Base-by-base conservation (phyloP, 2,113 vertebrate species). In the Patagioenas fasciata region DNA sequence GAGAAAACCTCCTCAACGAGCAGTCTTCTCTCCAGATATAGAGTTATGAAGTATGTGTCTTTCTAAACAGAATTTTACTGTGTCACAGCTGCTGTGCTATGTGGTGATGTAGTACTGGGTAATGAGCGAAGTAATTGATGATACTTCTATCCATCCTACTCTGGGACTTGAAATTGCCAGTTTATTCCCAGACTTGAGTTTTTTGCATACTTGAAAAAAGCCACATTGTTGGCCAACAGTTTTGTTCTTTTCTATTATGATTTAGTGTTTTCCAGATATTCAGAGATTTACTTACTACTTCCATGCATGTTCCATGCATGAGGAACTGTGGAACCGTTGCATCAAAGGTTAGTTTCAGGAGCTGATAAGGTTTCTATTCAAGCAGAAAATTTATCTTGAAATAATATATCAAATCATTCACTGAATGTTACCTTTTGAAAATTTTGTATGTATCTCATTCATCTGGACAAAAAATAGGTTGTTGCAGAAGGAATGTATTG, bases 131-230 rank as follows among this genome's bases (percentile, higher is more conserved):
- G 57, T 58, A 80, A 34, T 95, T 80, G 8, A 26, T 69, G 47
- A 61, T 72, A 54, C 21, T 62, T 85, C 64, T 79, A 28, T 88
- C 47, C 67, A 70, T 51, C 80, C 72, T 95, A 4, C 60, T 69
- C 51, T 81, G 92, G 82, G 66, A 66, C 54, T 89, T 83, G 82
- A 78, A 58, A 16, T 72, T 91, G 47, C 90, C 56, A 84, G 42
- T 77, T 80, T 57, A 44, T 62, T 84, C 60, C 44, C 80, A 70
- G 40, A 36, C 26, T 91, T 19, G 53, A 65, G 20, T 64, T 85
- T 94, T 95, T 84, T n/a, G 13, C 10, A 15, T 89, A 47, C 57
- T 79, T 94, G 53, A 31, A 82, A 82, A 96, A 88, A 85, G 51
- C 34, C 70, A 57, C n/a, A 60, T 23, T 80, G 29, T 91, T 91